phyloP scores from a whole-genome alignment of 1,140 invertebrate genomes.

The Popillia japonica region DNA sequence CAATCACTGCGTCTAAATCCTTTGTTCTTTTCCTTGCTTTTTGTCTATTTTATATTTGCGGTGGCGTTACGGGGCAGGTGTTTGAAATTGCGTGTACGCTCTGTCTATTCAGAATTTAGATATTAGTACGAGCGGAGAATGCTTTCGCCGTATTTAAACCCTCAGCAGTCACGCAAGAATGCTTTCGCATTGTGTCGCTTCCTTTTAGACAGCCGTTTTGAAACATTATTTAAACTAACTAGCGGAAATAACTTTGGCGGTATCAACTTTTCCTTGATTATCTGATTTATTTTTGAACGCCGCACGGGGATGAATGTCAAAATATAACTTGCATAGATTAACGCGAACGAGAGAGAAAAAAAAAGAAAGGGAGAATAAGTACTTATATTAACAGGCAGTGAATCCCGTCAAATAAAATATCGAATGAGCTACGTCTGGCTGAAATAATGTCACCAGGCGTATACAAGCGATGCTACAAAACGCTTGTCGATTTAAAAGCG shows the following conservation, averaged over 20 bases:
- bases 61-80: slow-evolving; percentile 4
- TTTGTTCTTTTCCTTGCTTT: slow-evolving; percentile 12
- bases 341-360: no score
- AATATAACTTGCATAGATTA: no score
- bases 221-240: slow-evolving; percentile 26
- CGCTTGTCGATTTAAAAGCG: slow-evolving; percentile 39
- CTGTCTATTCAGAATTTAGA: background rate
- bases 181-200: slow-evolving; percentile 37
- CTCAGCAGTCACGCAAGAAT: slow-evolving; percentile 36
- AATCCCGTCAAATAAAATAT: no score
- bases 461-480: slow-evolving; percentile 22
- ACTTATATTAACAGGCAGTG: background rate
- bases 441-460: slow-evolving; percentile 2
- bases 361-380: no score
- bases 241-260: slow-evolving; percentile 30
- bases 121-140: slow-evolving; percentile 6
- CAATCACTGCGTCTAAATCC: background rate
- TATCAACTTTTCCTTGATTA: slow-evolving; percentile 13
- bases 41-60: no score
- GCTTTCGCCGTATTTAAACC: slow-evolving; percentile 31
- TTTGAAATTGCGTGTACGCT: slow-evolving; percentile 25
- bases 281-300: slow-evolving; percentile 7
- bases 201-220: slow-evolving; percentile 29
- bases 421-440: background rate
- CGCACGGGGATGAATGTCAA: no score